Conservation (phyloP, 2,797 vertebrate species). For the Sebastolobus altivelis region DNA sequence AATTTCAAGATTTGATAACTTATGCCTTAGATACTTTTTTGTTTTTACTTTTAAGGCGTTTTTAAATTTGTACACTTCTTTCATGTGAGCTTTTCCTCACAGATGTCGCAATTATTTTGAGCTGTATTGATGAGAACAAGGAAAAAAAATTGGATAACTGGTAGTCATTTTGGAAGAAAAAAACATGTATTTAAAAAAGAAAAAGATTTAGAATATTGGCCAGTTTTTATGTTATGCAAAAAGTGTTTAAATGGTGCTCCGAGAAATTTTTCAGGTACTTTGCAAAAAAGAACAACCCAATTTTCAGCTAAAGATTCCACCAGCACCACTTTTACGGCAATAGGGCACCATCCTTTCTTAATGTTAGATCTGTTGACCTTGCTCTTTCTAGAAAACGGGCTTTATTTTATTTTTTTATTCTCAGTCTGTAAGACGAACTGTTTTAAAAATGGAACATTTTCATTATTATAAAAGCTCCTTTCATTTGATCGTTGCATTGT, state of each 20-base stretch:
- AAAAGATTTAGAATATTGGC: slow-evolving; percentile 15
- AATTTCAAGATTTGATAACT: slow-evolving; percentile 49
- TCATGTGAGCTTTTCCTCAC: slow-evolving; percentile 63
- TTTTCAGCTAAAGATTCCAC: slow-evolving; percentile 53
- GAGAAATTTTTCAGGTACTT: slow-evolving; percentile 70
- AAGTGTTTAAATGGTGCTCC: slow-evolving; percentile 60
- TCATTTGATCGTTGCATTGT: slow-evolving; percentile 56
- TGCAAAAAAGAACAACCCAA: slow-evolving; percentile 44
- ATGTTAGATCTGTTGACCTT: slow-evolving; percentile 28
- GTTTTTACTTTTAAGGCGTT: slow-evolving; percentile 74
- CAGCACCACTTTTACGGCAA: slow-evolving; percentile 66
- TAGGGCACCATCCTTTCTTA: slow-evolving; percentile 47
- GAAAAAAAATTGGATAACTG: neutral
- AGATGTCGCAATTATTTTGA: slow-evolving; percentile 33
- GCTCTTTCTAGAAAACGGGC: slow-evolving; percentile 45
- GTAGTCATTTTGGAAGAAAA: slow-evolving; percentile 27
- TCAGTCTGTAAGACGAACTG: slow-evolving; percentile 58
- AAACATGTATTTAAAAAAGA: slow-evolving; percentile 10
- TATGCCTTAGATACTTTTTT: slow-evolving; percentile 59
- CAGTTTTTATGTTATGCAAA: slow-evolving; percentile 65
- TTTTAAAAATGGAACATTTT: slow-evolving; percentile 72
- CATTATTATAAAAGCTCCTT: slow-evolving; percentile 72
- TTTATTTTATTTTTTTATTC: slow-evolving; percentile 55
- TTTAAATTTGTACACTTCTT: slow-evolving; percentile 72
- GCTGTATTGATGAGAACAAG: slow-evolving; percentile 24